A percentile compares a stretch with the other conserved stretches of the same genome.
phyloP scores from a whole-genome alignment of 2,113 vertebrate species.

The Sminthopsis crassicaudata region DNA sequence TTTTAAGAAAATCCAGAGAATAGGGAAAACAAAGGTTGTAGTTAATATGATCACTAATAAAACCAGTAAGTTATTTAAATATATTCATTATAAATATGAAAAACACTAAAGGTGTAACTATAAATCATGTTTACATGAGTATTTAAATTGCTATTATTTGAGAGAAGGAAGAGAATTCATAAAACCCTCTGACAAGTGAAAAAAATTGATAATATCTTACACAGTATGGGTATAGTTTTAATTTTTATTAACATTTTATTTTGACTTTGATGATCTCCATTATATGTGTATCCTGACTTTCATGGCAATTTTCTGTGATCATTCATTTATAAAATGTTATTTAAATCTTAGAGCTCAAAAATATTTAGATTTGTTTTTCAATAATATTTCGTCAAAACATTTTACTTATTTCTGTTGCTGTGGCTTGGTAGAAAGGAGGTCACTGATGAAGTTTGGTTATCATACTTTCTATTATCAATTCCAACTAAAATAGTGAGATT shows the following conservation, averaged over 20 bases:
- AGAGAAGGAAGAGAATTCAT: background rate
- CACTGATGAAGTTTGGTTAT: background rate
- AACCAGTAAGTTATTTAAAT: no score
- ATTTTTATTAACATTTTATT: background rate
- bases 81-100: no score
- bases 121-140: background rate
- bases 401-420: background rate
- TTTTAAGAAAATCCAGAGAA: background rate
- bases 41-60: background rate
- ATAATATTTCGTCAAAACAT: background rate
- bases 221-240: background rate
- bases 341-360: background rate
- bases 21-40: background rate
- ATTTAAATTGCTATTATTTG: background rate
- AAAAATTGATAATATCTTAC: background rate
- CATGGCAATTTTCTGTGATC: background rate
- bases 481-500: background rate
- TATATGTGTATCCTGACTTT: background rate
- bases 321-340: background rate
- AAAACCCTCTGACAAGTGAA: background rate
- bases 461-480: background rate
- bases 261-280: background rate
- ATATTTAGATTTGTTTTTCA: background rate
- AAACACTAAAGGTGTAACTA: background rate
- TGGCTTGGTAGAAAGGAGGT: background rate